Evolutionary conservation across 2,113 vertebrate genomes (phyloP).

Genomic region (Lophochroa leadbeateri): DNA sequence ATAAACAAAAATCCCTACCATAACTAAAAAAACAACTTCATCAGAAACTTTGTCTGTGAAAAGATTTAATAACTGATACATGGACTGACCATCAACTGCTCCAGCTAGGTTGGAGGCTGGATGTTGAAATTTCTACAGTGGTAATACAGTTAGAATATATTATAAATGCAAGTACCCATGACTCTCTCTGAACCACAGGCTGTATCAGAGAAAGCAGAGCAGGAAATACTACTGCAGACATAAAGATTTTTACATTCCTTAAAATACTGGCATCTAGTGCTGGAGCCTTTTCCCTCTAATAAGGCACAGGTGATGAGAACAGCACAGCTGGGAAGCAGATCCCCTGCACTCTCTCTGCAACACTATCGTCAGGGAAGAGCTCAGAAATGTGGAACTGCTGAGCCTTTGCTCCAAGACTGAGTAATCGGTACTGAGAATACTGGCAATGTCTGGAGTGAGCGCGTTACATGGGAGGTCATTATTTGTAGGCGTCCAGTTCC

Average conservation of each 20-base stretch:
- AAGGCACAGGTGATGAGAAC: neutral
- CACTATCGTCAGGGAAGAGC: neutral
- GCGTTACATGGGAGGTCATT: neutral
- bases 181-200: neutral
- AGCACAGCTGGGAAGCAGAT: neutral
- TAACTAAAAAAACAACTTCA: neutral
- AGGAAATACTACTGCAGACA: neutral
- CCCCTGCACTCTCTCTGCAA: neutral
- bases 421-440: neutral
- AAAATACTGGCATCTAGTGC: neutral
- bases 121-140: neutral
- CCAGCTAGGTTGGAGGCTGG: neutral
- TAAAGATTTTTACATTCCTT: neutral
- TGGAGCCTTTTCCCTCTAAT: neutral
- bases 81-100: neutral
- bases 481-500: too few species aligned
- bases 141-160: neutral
- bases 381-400: neutral
- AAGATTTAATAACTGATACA: neutral
- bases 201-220: neutral
- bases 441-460: neutral
- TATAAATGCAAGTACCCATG: neutral
- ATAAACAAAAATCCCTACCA: neutral
- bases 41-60: neutral
- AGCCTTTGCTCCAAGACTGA: neutral